These are phyloP conservation scores for Cremastinae sp. DNA, from an alignment of 2,888 invertebrate species.

Conservation along the genomic window DNA sequence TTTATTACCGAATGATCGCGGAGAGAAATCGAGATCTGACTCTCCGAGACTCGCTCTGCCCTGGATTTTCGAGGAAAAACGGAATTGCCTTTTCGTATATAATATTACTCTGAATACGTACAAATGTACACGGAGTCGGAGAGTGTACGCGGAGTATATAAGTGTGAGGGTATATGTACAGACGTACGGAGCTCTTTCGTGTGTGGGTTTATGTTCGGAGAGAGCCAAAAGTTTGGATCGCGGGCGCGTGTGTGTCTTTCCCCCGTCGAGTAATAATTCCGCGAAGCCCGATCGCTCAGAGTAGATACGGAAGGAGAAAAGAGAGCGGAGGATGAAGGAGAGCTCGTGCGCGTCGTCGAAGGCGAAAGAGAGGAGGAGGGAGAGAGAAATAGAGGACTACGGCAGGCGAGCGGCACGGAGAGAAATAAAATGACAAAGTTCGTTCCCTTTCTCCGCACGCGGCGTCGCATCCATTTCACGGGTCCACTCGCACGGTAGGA, in stretches of 20 bases:
- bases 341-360: constrained; percentile 53
- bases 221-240: constrained; percentile 39
- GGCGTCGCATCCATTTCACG: constrained; percentile 67
- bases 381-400: constrained; percentile 42
- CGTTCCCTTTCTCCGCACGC: constrained; percentile 68
- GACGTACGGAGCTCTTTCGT: neutral
- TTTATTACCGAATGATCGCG: neutral
- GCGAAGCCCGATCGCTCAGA: constrained; percentile 51
- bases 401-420: constrained; percentile 28
- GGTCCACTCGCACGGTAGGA: constrained; percentile 63
- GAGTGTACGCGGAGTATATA: too few species aligned
- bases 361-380: constrained; percentile 42
- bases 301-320: constrained; percentile 53
- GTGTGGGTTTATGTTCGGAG: neutral
- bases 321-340: constrained; percentile 35
- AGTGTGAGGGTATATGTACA: neutral
- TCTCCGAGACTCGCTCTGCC: too few species aligned
- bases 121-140: too few species aligned
- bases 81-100: neutral
- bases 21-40: too few species aligned
- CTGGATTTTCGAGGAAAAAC: constrained; percentile 33
- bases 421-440: constrained; percentile 53
- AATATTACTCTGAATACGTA: too few species aligned
- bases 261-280: constrained; percentile 54
- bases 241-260: constrained; percentile 45